Base-by-base conservation (phyloP, 2,113 vertebrate species). In the Halcyon malimbica region DNA sequence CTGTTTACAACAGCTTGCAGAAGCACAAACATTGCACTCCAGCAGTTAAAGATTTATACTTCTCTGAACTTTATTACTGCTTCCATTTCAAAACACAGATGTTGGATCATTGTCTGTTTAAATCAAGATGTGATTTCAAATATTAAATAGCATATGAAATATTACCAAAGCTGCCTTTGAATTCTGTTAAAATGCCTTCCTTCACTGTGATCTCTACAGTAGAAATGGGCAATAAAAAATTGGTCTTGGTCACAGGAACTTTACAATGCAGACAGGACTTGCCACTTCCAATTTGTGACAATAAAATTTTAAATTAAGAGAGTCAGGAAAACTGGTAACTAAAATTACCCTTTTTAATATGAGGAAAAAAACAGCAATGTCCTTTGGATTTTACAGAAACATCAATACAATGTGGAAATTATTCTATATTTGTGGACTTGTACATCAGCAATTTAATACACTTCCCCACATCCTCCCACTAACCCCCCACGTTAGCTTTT, bases 1-100 rank as follows among this genome's bases (percentile, higher is more conserved):
- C 33, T 50, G 68, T 89, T 86, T 84, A 87, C 33, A 70, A 63
- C 39, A n/a, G 60, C 65, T 63, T 89, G 51, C 60, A 91, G 69
- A 67, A 87, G 33, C 29, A 92, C 65, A 75, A 92, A 91, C 26
- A 71, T 35, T 53, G 60, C 37, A 48, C n/a, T 75, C 17, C 16
- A 50, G 59, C n/a, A 59, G 51, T 42, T 29, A 9, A 70, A 77
- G 23, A 77, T 56, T 78, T 91, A 18, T 25, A 84, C 12, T 59
- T 71, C 77, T 78, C 54, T 89, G 81, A 81, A 54, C 37, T 78
- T 78, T 54, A 37, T 65, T 60, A 63, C 35, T 48, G 35, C 23
- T 90, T 90, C 51, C 0, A 0, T 71, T 87, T 95, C 57, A 82
- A 71, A 89, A 82, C 7, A 74, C 48, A 86, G 89, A 81, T 16